Base-by-base conservation (phyloP, 1,140 invertebrate species). In the Drosophila busckii region DNA sequence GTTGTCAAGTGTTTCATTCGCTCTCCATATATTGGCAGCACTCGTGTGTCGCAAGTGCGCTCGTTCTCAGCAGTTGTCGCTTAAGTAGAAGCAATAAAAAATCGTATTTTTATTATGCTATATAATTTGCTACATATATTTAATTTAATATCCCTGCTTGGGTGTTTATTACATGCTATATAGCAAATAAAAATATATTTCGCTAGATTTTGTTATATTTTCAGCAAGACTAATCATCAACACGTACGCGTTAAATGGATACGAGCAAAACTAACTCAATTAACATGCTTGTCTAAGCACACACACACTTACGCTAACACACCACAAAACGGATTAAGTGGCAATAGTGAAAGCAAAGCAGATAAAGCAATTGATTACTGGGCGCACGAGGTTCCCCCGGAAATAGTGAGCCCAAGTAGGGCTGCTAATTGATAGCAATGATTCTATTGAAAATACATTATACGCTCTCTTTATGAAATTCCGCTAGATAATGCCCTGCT, bases 271-370 rank as follows among this genome's bases (percentile, higher is more conserved):
- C 62, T 69, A 67, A 63, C 59, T 61, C 50, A 82, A 80, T 80
- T 80, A 80, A 73, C 53, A 78, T 67, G 71, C 71, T 67, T 49
- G 42, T 44, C 50, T 40, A 66, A 67, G 37, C 71, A 67, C 40
- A 53, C 17, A 60, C 22, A 35, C 6, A 13, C 8, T 25, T 5
- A 26, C 28, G 19, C 9, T 46, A 20, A 9, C 53, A 42, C 29
- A 44, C 12, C 48, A 35, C 12, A 29, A 2, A 17, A 8, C 19
- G 6, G 17, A 16, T 37, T 25, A 41, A 55, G 50, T 55, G 50
- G 19, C n/a, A n/a, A n/a, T n/a, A n/a, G n/a, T n/a, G n/a, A n/a
- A n/a, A n/a, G n/a, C n/a, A n/a, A n/a, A n/a, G n/a, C n/a, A n/a
- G n/a, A n/a, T n/a, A n/a, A n/a, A n/a, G n/a, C n/a, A n/a, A n/a